Base-by-base conservation (phyloP, 1,140 invertebrate genomes). In the Sitophilus oryzae region DNA sequence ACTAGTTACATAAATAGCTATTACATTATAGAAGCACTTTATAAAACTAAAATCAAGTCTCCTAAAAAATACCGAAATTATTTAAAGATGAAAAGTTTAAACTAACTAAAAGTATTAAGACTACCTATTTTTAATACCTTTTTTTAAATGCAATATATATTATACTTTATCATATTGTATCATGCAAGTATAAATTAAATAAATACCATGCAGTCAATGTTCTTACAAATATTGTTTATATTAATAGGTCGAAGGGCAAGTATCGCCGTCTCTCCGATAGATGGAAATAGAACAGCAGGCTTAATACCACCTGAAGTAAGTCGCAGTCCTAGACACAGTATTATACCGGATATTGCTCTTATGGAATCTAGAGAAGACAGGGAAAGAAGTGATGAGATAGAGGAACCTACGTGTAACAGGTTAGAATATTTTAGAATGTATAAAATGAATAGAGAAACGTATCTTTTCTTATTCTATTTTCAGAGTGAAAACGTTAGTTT, bases 271-370 rank as follows among this genome's bases (percentile, higher is more conserved):
- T 79, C 61, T 62, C 73, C 47, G 37, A 74, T 52, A 59, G 71
- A 72, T 58, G 71, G 66, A 21, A 73, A 71, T 54, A 62, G 68
- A 16, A 63, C 60, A 20, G 59, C 59, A 10, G 69, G 67, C 25
- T 70, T 70, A 16, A 67, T 79, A 10, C 71, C 73, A 2, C 71
- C 79, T 2, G 80, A 83, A 37, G 74, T 76, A 10, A 80, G 79
- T 52, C 69, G 81, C 20, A 82, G 80, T 59, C 79, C 82, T 0
- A 68, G 82, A 37, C 79, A 83, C 56, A 82, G 81, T 0, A 62
- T 84, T 34, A 73, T 80, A 1, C 82, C 82, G 0, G 80, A 82
- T 46, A 64, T 69, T 10, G 82, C 81, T 5, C 35, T 57, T 11
- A 57, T 52, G 48, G 48, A 57, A 47, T 49, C 48, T 21, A 44